A percentile compares a stretch with the other conserved stretches of the same genome.
Conservation (phyloP, 2,888 invertebrate genomes). For the Lamproptera curius region DNA sequence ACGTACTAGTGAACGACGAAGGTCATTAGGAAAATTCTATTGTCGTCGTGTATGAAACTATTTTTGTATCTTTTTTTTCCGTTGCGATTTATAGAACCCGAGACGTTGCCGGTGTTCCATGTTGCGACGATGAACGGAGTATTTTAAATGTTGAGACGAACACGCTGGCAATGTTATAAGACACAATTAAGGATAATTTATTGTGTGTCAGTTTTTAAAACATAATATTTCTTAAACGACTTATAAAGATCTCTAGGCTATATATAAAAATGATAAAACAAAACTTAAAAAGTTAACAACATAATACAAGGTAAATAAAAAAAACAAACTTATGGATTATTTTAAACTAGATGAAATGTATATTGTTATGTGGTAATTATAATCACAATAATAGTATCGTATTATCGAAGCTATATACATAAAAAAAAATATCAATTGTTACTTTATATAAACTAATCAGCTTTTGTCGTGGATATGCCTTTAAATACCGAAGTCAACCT, state of each 20-base stretch:
- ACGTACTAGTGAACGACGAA: slow-evolving; percentile 1
- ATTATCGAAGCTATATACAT: too few species aligned
- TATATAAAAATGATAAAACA: neutral
- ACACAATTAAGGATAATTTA: neutral
- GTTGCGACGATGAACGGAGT: too few species aligned
- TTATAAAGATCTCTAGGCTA: neutral
- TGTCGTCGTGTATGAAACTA: neutral
- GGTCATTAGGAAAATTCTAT: slow-evolving; percentile 5
- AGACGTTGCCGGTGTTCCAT: too few species aligned
- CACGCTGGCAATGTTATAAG: too few species aligned
- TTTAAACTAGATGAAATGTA: neutral
- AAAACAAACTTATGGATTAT: neutral
- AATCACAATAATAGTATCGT: too few species aligned
- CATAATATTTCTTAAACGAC: neutral
- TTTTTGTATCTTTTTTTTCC: neutral
- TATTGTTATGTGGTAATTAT: too few species aligned
- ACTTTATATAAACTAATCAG: too few species aligned
- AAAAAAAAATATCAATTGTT: too few species aligned
- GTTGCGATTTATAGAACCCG: neutral
- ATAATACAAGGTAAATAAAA: neutral
- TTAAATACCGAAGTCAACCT: too few species aligned
- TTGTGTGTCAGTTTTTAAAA: neutral
- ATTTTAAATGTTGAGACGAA: too few species aligned
- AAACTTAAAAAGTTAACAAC: neutral
- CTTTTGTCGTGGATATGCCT: too few species aligned